Conservation (phyloP, 2,113 vertebrate species). For the Pterocles burchelli region DNA sequence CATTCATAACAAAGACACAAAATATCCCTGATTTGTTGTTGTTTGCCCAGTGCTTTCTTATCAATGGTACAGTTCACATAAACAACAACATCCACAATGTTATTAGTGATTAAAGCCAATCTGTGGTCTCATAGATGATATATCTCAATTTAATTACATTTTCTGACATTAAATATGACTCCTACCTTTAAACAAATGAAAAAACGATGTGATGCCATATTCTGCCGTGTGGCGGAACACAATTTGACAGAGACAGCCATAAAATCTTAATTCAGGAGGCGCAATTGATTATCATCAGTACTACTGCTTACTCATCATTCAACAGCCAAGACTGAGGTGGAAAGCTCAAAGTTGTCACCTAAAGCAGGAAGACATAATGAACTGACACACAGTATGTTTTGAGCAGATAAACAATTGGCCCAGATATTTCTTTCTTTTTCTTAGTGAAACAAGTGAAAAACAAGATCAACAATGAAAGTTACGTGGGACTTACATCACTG, state of each 20-base stretch:
- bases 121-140: not conserved
- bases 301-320: not conserved
- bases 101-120: not conserved
- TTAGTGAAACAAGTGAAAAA: not conserved
- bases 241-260: not conserved
- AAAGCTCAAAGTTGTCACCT: not conserved
- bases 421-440: not conserved
- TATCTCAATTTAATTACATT: constrained; percentile 6
- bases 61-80: not conserved
- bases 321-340: not conserved
- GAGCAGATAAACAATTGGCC: not conserved
- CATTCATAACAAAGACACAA: not conserved
- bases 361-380: not conserved
- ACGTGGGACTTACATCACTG: not conserved
- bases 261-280: constrained; percentile 13
- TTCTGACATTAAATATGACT: not conserved
- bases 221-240: not conserved
- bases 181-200: not conserved
- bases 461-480: not conserved
- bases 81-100: not conserved
- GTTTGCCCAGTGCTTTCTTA: not conserved
- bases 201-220: not conserved
- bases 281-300: not conserved
- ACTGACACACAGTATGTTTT: not conserved
- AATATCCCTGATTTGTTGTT: not conserved